Conservation (phyloP, 2,888 invertebrate species). For the Hemicrepidius hirtus region DNA sequence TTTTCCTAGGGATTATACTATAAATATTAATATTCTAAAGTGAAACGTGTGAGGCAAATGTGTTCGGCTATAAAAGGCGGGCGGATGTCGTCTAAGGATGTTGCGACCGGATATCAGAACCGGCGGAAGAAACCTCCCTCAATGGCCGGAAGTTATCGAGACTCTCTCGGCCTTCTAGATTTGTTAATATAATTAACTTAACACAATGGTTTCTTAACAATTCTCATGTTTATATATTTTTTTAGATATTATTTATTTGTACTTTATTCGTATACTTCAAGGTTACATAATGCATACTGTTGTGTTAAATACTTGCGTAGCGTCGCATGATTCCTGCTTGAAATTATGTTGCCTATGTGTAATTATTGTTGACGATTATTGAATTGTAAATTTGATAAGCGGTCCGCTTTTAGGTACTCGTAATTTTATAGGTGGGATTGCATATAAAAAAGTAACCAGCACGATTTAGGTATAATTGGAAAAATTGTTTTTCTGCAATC, state of each 20-base stretch:
- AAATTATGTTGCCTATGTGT: slow-evolving; percentile 24
- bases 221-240: slow-evolving; percentile 40
- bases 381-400: slow-evolving; percentile 29
- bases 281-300: slow-evolving; percentile 31
- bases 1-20: too few species aligned
- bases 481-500: too few species aligned
- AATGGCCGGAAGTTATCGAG: slow-evolving; percentile 59
- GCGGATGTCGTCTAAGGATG: slow-evolving; percentile 58
- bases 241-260: slow-evolving; percentile 19
- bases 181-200: slow-evolving; percentile 54
- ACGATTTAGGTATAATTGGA: too few species aligned
- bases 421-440: too few species aligned
- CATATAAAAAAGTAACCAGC: too few species aligned
- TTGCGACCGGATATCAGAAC: slow-evolving; percentile 57
- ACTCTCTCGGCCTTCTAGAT: slow-evolving; percentile 55
- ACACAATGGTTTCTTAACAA: slow-evolving; percentile 44
- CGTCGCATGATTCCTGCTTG: slow-evolving; percentile 10
- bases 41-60: slow-evolving; percentile 45
- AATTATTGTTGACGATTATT: slow-evolving; percentile 31
- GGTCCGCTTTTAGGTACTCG: slow-evolving; percentile 23
- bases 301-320: slow-evolving; percentile 3
- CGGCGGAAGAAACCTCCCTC: slow-evolving; percentile 57
- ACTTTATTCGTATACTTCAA: slow-evolving; percentile 40
- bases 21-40: slow-evolving; percentile 44
- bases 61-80: slow-evolving; percentile 53